Evolutionary conservation across 2,797 vertebrate genomes (phyloP), one percentile per base, ranked within the genome.

Genomic region (Chrysocyon brachyurus): DNA sequence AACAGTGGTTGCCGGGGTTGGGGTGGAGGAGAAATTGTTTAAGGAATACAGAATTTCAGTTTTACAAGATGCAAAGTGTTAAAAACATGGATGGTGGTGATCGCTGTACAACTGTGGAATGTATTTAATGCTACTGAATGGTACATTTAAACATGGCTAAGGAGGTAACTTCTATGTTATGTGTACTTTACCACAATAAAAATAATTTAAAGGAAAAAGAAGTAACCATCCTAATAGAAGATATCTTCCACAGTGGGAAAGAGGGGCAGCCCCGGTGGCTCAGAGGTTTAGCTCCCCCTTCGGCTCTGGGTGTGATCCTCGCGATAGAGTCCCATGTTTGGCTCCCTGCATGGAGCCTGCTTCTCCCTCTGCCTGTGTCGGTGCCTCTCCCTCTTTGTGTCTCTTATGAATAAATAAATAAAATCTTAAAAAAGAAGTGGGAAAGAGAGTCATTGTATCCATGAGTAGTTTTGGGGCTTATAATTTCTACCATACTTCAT

Each of bases 401-500:
- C 40, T 46, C 1, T 46, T 46, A 46, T 46, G 40, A 46, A 46
- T 46, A 46, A 46, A 46, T 46, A 46, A 46, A 46, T 46, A 46
- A 8, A 46, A 46, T 46, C 40, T 46, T 46, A 46, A 46, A 46
- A 46, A 46, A 46, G 33, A 79, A 68, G 17, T 1, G 66, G 9
- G 16, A 64, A 61, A 59, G 85, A 75, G 12, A 90, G 28, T 93
- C 59, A 78, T 91, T 66, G 1, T 86, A 88, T 63, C 40, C 79
- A 16, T 72, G 49, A 95, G 24, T 78, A 96, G 28, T 36, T 87
- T 95, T 66, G 12, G 61, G 28, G 1, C 33, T 68, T 63, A 77
- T 49, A 92, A 79, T 88, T 88, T 96, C 61, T 94, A 90, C 21
- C 9, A 68, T 52, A 79, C 11, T n/a, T 54, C 31, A 46, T 19